These are phyloP conservation scores for Bombus ignitus DNA, from an alignment of 1,140 invertebrate species.

Conservation along the genomic window DNA sequence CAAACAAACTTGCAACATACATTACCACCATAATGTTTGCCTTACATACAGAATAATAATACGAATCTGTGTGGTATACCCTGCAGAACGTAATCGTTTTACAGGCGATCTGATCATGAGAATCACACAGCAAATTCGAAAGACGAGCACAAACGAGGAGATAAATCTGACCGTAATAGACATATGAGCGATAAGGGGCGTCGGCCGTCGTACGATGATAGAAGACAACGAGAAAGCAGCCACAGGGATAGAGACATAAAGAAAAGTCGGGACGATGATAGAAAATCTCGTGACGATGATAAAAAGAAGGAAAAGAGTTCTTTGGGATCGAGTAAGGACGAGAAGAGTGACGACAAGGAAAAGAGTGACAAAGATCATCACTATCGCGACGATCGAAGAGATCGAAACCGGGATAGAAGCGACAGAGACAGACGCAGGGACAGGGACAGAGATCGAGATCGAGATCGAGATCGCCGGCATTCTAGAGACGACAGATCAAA, in stretches of 20 bases:
- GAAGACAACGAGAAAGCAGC: conserved; percentile 69
- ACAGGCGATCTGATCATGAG: conserved; percentile 80
- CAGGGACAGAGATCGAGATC: conserved; percentile 63
- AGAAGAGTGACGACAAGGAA: conserved; percentile 74
- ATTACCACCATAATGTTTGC: conserved; percentile 41
- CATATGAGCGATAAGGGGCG: conserved; percentile 67
- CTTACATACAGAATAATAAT: conserved; percentile 78
- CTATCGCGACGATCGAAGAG: conserved; percentile 68
- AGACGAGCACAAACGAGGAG: conserved; percentile 72
- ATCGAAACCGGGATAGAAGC: conserved; percentile 72
- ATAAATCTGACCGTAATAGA: conserved; percentile 68
- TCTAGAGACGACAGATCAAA: conserved; percentile 70
- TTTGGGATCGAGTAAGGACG: conserved; percentile 66
- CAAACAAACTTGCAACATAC: conserved; percentile 37
- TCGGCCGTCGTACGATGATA: conserved; percentile 76
- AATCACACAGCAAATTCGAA: conserved; percentile 73
- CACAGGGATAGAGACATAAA: conserved; percentile 73
- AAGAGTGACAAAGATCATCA: conserved; percentile 74
- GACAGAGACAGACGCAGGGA: conserved; percentile 72
- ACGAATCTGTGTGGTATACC: conserved; percentile 83
- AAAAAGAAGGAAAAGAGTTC: conserved; percentile 72
- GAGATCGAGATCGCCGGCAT: conserved; percentile 68
- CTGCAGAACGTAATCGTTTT: conserved; percentile 83
- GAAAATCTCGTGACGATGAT: conserved; percentile 73
- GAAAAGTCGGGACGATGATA: conserved; percentile 71